Conservation (phyloP, 2,113 vertebrate species). For the Spilogale gracilis region DNA sequence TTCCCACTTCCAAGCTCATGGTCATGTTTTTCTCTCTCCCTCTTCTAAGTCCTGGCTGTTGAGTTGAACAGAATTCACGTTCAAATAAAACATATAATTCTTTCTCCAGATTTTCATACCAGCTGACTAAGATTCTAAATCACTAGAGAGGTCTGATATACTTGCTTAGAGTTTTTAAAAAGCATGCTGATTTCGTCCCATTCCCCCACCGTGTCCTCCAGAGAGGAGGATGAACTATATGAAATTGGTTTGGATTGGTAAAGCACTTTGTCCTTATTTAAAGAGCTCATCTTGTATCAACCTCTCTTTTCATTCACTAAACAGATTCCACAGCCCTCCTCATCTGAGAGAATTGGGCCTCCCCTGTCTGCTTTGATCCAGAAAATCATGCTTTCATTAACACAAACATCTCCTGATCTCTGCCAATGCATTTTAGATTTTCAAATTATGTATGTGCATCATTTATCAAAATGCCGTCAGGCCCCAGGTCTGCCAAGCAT, state of each 20-base stretch:
- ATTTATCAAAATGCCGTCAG: conserved; percentile 46
- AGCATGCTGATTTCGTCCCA: not conserved
- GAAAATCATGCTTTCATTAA: conserved; percentile 66
- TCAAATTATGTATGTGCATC: conserved; percentile 38
- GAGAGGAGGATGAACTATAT: conserved; percentile 10
- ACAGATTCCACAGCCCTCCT: conserved; percentile 14
- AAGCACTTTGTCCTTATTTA: conserved; percentile 16
- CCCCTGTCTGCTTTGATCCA: conserved; percentile 32
- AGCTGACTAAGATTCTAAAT: not conserved
- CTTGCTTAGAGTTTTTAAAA: conserved; percentile 1
- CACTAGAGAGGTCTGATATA: not conserved
- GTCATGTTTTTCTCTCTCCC: not conserved
- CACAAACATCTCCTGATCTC: conserved; percentile 62
- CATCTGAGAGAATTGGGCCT: conserved; percentile 35
- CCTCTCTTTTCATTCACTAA: conserved; percentile 50
- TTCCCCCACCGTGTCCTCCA: not conserved
- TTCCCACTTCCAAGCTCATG: not conserved
- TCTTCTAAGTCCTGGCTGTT: not conserved
- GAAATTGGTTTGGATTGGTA: conserved; percentile 12
- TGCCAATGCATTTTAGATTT: conserved; percentile 53
- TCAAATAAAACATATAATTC: conserved; percentile 40
- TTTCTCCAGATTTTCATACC: not conserved
- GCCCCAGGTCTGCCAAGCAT: not conserved
- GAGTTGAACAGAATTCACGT: conserved; percentile 53
- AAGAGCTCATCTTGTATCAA: not conserved